Conservation (phyloP, 2,113 vertebrate species). For the Etia nguti region DNA sequence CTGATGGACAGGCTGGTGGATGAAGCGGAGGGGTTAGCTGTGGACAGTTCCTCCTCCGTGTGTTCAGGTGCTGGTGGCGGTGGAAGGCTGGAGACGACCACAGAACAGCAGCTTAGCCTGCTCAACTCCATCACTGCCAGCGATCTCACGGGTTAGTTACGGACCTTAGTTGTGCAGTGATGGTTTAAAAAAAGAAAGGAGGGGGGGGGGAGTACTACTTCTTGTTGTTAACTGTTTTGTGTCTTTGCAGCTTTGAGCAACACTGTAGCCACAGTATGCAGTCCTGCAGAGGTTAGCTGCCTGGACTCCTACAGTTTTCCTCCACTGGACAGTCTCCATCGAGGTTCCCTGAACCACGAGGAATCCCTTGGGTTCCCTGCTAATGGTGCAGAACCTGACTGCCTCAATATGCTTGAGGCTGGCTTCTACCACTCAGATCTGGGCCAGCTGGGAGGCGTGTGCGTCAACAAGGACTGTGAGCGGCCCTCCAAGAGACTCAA, state of each 20-base stretch:
- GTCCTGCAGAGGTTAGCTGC: conserved; percentile 80
- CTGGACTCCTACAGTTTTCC: conserved; percentile 85
- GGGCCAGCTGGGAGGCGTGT: conserved; percentile 78
- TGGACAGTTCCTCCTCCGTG: conserved; percentile 82
- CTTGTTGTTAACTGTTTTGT: neutral
- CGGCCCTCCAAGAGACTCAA: conserved; percentile 92
- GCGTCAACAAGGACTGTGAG: conserved; percentile 85
- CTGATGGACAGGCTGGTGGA: conserved; percentile 97
- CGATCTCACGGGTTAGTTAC: conserved; percentile 86
- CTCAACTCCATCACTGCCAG: conserved; percentile 94
- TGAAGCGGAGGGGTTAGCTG: conserved; percentile 88
- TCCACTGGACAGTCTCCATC: conserved; percentile 83
- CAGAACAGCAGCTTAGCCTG: conserved; percentile 90
- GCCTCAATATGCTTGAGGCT: conserved; percentile 95
- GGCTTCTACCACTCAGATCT: conserved; percentile 94
- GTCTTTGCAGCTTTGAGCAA: conserved; percentile 85
- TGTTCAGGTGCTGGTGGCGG: conserved; percentile 78
- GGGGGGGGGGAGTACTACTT: too few relatives aligned
- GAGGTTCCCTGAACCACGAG: conserved; percentile 84
- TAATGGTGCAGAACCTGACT: conserved; percentile 87
- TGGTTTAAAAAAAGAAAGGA: neutral
- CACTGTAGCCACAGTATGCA: conserved; percentile 87
- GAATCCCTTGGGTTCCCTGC: conserved; percentile 85
- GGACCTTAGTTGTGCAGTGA: too few relatives aligned
- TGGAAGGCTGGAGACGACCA: conserved; percentile 78